Percentiles rank a stretch among this genome's conserved stretches.
phyloP scores from a whole-genome alignment of 2,888 invertebrate species.

The Protophormia terraenovae region DNA sequence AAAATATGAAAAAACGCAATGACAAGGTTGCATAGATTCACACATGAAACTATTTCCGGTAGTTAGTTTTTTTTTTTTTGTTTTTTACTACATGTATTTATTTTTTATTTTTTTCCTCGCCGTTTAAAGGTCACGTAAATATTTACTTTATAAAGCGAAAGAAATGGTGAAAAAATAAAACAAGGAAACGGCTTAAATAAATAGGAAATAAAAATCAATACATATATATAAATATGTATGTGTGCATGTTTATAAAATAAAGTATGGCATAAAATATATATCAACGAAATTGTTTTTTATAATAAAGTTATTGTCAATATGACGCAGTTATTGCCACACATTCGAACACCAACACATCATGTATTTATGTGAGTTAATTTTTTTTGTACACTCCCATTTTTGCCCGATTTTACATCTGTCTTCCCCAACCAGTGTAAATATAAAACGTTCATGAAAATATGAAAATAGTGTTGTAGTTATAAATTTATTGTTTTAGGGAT shows the following conservation, averaged over 20 bases:
- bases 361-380: background rate
- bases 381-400: conserved; percentile 28
- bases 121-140: conserved; percentile 55
- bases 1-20: conserved; percentile 1
- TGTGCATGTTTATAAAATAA: too few relatives aligned
- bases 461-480: too few relatives aligned
- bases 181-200: conserved; percentile 43
- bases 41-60: background rate
- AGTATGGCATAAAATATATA: background rate
- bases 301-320: conserved; percentile 39
- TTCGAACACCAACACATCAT: background rate
- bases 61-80: too few relatives aligned
- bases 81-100: too few relatives aligned
- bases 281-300: conserved; percentile 10
- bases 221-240: too few relatives aligned
- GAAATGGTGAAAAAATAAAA: background rate
- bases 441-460: too few relatives aligned
- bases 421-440: background rate
- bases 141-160: conserved; percentile 37
- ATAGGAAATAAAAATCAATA: conserved; percentile 59
- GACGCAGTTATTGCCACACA: conserved; percentile 25
- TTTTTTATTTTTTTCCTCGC: background rate
- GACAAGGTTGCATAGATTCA: conserved; percentile 17
- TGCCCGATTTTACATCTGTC: background rate
- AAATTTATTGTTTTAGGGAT: too few relatives aligned